Evolutionary conservation across 2,888 invertebrate genomes (phyloP), one percentile per base, ranked within the genome.

Genomic region (Melinaea menophilus): DNA sequence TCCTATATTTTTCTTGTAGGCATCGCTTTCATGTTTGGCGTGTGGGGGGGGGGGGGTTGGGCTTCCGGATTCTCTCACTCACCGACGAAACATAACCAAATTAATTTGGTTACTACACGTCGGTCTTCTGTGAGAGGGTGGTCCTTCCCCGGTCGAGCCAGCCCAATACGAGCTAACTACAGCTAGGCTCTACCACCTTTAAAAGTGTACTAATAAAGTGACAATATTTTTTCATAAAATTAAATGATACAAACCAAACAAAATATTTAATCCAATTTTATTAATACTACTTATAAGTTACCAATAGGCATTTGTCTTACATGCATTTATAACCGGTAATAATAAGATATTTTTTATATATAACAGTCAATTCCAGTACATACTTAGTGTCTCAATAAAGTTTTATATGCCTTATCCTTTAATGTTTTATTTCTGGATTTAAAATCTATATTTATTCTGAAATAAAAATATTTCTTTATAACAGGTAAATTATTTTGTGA

Each of bases 291-390:
- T 56, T 41, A 41, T 11, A 41, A 54, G 59, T 59, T 59, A 59
- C 59, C 59, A 41, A 59, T 54, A 35, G 37, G 13, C 9, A 33
- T 13, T 58, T 33, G 35, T 48, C 35, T 59, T 22, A 37, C 35
- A 59, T 59, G 51, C 59, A 58, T 48, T 48, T 59, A 59, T 37
- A 59, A 48, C 48, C 51, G 46, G 35, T 59, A 51, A 51, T 22
- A 37, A 31, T 59, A 59, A 51, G 59, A 51, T 37, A 9, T 34
- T 22, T 51, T 51, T 59, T 51, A 59, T 51, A 59, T 51, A 51
- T 59, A 51, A 48, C 51, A 31, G 62, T 62, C 55, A 58, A 58
- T 62, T 55, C 55, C 55, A 47, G 54, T 61, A 48, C 58, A 62
- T 35, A 22, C 33, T 55, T 55, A 35, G 34, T 11, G 34, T 12